Evolutionary conservation across 2,888 invertebrate genomes (phyloP).

Genomic region (Cheilosia urbana): DNA sequence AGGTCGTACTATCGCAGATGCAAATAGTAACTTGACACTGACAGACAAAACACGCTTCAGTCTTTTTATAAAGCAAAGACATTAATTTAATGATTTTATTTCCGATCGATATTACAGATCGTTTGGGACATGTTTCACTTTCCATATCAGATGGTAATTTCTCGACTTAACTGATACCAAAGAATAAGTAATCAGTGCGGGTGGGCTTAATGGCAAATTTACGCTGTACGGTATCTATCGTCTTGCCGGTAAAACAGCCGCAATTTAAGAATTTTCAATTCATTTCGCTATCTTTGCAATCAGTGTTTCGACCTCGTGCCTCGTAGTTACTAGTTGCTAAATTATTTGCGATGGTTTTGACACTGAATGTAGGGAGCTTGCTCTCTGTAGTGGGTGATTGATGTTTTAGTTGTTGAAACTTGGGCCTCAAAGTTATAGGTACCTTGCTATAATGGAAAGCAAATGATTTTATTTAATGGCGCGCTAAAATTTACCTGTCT

Average conservation of each 20-base stretch:
- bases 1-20: slow-evolving; percentile 25
- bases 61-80: slow-evolving; percentile 60
- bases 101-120: slow-evolving; percentile 13
- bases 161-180: slow-evolving; percentile 29
- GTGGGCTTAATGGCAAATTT: not conserved
- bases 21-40: slow-evolving; percentile 56
- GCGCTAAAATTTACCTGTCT: too few species aligned
- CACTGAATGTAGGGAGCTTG: too few species aligned
- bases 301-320: too few species aligned
- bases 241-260: slow-evolving; percentile 20
- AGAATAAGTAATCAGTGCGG: not conserved
- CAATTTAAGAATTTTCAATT: not conserved
- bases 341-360: too few species aligned
- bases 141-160: slow-evolving; percentile 30
- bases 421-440: too few species aligned
- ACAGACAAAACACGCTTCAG: not conserved
- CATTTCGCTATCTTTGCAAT: too few species aligned
- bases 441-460: too few species aligned
- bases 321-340: too few species aligned
- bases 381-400: too few species aligned
- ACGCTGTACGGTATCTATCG: not conserved
- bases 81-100: slow-evolving; percentile 45
- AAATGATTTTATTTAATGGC: too few species aligned
- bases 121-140: slow-evolving; percentile 8
- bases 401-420: too few species aligned